Evolutionary conservation across 1,140 invertebrate species (phyloP).

Genomic region (Anagrus nilaparvatae): DNA sequence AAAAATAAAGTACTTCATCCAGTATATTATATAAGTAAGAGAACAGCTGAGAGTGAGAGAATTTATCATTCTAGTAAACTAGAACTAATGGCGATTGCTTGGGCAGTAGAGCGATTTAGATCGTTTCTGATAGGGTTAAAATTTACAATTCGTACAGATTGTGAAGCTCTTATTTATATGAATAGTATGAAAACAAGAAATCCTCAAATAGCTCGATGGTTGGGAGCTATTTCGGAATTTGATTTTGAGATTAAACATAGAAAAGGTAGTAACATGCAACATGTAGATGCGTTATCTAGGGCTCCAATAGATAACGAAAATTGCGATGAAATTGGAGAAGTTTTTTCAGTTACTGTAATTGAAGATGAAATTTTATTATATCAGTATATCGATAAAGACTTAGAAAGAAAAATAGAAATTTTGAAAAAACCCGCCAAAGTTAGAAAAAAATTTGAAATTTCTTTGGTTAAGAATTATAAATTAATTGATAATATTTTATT

Average conservation of each 20-base stretch:
- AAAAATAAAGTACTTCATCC: constrained; percentile 7
- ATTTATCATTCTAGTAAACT: constrained; percentile 19
- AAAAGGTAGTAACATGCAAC: constrained; percentile 7
- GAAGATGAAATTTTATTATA: constrained; percentile 13
- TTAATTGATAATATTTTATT: too few relatives aligned
- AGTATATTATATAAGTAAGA: constrained; percentile 12
- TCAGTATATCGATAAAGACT: constrained; percentile 8
- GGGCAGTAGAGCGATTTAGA: constrained; percentile 9
- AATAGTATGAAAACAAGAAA: constrained; percentile 12
- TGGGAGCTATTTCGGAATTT: not conserved
- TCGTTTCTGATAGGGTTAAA: constrained; percentile 13
- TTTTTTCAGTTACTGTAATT: not conserved
- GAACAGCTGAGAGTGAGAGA: constrained; percentile 15
- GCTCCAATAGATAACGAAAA: constrained; percentile 14
- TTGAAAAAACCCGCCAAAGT: not conserved
- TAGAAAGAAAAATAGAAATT: constrained; percentile 6
- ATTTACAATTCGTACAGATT: constrained; percentile 12
- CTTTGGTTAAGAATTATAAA: too few relatives aligned
- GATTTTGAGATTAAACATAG: constrained; percentile 7
- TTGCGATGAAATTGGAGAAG: constrained; percentile 4
- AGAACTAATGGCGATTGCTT: constrained; percentile 16
- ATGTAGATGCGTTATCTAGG: constrained; percentile 22
- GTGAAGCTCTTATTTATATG: constrained; percentile 10
- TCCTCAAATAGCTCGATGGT: constrained; percentile 11
- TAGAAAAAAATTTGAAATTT: constrained; percentile 5